Conservation (phyloP, 2,888 invertebrate genomes). For the Scrobipalpa atriplicella region DNA sequence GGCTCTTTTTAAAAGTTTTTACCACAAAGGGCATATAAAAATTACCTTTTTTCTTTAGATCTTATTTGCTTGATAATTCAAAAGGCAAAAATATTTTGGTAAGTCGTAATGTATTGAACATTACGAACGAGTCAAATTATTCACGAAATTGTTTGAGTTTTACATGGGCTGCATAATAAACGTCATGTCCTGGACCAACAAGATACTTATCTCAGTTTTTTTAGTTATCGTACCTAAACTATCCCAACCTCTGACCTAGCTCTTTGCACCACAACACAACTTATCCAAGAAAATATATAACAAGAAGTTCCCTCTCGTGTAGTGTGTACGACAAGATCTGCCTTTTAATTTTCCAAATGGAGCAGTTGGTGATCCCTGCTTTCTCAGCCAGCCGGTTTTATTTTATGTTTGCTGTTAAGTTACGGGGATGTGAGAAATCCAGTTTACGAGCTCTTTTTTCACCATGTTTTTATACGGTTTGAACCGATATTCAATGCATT, state of each 20-base stretch:
- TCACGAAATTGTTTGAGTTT: no score
- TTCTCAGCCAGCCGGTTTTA: background rate
- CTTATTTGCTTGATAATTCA: no score
- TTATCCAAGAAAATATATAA: background rate
- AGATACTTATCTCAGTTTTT: background rate
- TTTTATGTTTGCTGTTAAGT: slow-evolving; percentile 18
- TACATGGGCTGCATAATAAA: no score
- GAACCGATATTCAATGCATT: background rate
- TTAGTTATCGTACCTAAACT: background rate
- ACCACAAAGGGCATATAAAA: no score
- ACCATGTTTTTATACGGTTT: background rate
- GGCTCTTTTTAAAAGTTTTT: no score
- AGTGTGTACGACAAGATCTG: slow-evolving; percentile 6
- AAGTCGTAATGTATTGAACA: no score
- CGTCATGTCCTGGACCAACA: no score
- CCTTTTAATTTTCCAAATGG: slow-evolving; percentile 32
- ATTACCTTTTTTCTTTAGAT: no score
- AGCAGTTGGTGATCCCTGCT: slow-evolving; percentile 20
- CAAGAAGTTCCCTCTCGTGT: background rate
- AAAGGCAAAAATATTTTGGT: background rate
- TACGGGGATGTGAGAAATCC: background rate
- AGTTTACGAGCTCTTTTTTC: background rate
- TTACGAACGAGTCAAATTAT: no score
- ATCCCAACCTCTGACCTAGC: background rate
- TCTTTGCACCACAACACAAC: background rate